A percentile compares a stretch with the other conserved stretches of the same genome.
Evolutionary conservation across 2,888 invertebrate genomes (phyloP).

Genomic region (Acleris sparsana): DNA sequence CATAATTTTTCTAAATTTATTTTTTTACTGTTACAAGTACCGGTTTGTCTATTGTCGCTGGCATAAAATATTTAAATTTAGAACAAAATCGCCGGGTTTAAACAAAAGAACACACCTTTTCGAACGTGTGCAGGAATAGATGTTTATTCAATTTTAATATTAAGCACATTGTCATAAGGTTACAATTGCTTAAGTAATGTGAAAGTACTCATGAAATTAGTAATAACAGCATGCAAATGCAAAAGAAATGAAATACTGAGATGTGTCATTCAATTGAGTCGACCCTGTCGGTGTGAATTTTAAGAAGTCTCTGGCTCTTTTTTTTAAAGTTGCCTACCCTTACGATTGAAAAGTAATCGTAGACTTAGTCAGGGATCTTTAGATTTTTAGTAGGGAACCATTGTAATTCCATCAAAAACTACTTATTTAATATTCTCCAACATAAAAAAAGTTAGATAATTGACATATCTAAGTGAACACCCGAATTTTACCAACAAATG

Average conservation of each 20-base stretch:
- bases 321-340: background rate
- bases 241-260: conserved; percentile 40
- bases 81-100: conserved; percentile 77
- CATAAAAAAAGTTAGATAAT: too few relatives aligned
- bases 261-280: conserved; percentile 32
- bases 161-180: background rate
- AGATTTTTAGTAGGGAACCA: too few relatives aligned
- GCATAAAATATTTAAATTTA: conserved; percentile 81
- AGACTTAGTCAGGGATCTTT: too few relatives aligned
- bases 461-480: too few relatives aligned
- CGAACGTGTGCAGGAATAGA: conserved; percentile 30
- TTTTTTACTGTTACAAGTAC: conserved; percentile 82
- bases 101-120: conserved; percentile 74
- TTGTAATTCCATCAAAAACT: too few relatives aligned
- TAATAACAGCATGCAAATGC: conserved; percentile 54
- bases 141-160: conserved; percentile 38
- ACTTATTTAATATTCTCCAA: too few relatives aligned
- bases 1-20: conserved; percentile 82
- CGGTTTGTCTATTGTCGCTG: conserved; percentile 80
- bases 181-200: conserved; percentile 31
- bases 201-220: conserved; percentile 55
- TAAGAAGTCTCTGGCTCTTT: conserved; percentile 13
- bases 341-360: too few relatives aligned
- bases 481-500: too few relatives aligned
- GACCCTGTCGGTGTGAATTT: conserved; percentile 11